phyloP scores from a whole-genome alignment of 1,140 invertebrate genomes.

The Aphelinus certus region DNA sequence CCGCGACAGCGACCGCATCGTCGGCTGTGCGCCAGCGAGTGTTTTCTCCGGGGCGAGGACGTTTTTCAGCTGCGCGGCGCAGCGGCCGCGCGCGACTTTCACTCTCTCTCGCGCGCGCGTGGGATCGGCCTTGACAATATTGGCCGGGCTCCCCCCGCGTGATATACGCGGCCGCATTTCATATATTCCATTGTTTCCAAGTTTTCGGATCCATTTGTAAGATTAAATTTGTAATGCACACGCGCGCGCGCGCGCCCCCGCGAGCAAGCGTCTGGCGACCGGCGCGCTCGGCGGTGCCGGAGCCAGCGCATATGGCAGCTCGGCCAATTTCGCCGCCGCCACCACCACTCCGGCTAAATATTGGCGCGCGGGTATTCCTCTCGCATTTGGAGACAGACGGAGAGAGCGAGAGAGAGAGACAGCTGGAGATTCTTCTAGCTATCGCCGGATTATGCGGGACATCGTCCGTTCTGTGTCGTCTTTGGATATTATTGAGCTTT shows the following conservation, averaged over 20 bases:
- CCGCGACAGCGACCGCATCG: too few relatives aligned
- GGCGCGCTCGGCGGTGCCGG: conserved; percentile 33
- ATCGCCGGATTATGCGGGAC: conserved; percentile 32
- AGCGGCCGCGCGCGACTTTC: conserved; percentile 26
- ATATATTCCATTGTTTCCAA: conserved; percentile 69
- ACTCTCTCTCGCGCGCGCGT: conserved; percentile 54
- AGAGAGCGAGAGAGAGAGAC: conserved; percentile 10
- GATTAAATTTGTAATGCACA: conserved; percentile 68
- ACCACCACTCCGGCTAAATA: conserved; percentile 34
- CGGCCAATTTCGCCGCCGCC: conserved; percentile 55
- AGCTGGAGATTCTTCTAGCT: not conserved
- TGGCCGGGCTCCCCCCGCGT: conserved; percentile 57
- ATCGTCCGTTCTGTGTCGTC: conserved; percentile 31
- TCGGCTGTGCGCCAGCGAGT: too few relatives aligned
- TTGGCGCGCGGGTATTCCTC: not conserved
- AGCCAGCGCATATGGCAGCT: conserved; percentile 61
- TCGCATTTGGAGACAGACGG: not conserved
- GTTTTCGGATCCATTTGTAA: conserved; percentile 69
- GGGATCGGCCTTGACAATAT: conserved; percentile 66
- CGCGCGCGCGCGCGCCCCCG: conserved; percentile 37
- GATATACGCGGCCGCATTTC: conserved; percentile 65
- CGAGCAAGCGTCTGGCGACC: conserved; percentile 43
- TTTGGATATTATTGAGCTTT: conserved; percentile 23
- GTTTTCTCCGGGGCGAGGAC: too few relatives aligned
- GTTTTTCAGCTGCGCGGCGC: too few relatives aligned